Percentiles rank a stretch among this genome's conserved stretches.
These are phyloP conservation scores for Octopus sinensis DNA, from an alignment of 1,140 invertebrate species.

Conservation along the genomic window DNA sequence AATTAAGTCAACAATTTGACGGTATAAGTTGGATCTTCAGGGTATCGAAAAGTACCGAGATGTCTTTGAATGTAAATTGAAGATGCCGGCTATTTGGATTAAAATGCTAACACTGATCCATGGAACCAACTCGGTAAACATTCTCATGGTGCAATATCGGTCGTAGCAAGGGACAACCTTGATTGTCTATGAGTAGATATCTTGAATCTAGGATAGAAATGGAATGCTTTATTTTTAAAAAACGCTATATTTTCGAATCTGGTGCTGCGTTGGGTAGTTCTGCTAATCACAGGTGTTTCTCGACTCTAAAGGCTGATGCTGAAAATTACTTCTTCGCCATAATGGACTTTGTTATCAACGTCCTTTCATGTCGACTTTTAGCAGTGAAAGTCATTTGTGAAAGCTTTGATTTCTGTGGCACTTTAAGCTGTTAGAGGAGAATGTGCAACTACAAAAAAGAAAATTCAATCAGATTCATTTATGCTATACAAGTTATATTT, in stretches of 20 bases:
- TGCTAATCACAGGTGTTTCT: not conserved
- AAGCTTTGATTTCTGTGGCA: not conserved
- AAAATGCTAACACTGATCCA: not conserved
- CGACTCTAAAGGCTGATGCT: not conserved
- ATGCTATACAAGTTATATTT: not conserved
- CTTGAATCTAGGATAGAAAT: not conserved
- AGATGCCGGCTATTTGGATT: constrained; percentile 3
- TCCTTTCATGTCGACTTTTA: not conserved
- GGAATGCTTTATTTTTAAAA: not conserved
- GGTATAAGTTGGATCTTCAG: constrained; percentile 4
- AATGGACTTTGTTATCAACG: not conserved
- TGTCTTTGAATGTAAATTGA: not conserved
- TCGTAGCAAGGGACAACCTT: not conserved
- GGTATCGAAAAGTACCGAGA: not conserved
- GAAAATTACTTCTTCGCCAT: not conserved
- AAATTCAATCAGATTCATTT: not conserved
- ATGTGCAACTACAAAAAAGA: not conserved
- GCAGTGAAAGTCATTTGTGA: not conserved
- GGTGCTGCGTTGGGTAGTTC: not conserved
- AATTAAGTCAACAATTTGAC: not conserved
- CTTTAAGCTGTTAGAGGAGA: not conserved
- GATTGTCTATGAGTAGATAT: not conserved
- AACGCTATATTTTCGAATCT: not conserved
- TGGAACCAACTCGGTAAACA: not conserved
- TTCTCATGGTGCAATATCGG: not conserved